Evolutionary conservation across 2,113 vertebrate species (phyloP), one percentile per base, ranked within the genome.

Genomic region (Calyptommatus sinebrachiatus): DNA sequence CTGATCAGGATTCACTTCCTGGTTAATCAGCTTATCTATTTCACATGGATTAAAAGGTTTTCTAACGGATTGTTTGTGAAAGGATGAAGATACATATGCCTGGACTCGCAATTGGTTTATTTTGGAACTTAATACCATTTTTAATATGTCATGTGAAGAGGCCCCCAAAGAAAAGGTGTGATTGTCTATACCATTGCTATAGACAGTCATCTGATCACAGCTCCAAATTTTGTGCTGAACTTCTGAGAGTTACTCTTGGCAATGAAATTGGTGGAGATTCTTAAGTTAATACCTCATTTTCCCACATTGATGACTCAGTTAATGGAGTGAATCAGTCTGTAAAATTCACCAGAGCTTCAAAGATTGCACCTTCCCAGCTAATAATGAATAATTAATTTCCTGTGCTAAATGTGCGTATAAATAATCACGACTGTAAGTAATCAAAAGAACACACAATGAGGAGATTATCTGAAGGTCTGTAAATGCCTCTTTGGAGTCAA

Each of bases 221-320:
- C 35, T 78, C 57, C 57, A 14, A 60, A 69, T 78, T 57, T 69
- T 67, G 48, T 61, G 28, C 67, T 48, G 35, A 21, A 21, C 22
- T 66, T 28, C 61, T 71, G 29, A 87, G 29, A 85, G 21, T 4
- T 83, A 22, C 21, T 73, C 7, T 70, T 29, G 83, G 21, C 2
- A 71, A 74, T 67, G 22, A 76, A 41, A 65, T 11, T 77, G 18
- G 26, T 0, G 0, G n/a, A 79, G 62, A 16, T 75, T 26, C n/a
- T 26, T 65, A 48, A 69, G 28, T 76, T 74, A 73, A 66, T 84
- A 45, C 3, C n/a, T 46, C 68, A 45, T 4, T 74, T 77, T 35
- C 57, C 35, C 20, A 0, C 1, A 3, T 45, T 74, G 28, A 63
- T 82, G 60, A 77, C 46, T 76, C 66, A 50, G 1, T 76, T 41